These are phyloP conservation scores for Rhinolophus ferrumequinum DNA, from an alignment of 2,113 vertebrate species.

Conservation along the genomic window DNA sequence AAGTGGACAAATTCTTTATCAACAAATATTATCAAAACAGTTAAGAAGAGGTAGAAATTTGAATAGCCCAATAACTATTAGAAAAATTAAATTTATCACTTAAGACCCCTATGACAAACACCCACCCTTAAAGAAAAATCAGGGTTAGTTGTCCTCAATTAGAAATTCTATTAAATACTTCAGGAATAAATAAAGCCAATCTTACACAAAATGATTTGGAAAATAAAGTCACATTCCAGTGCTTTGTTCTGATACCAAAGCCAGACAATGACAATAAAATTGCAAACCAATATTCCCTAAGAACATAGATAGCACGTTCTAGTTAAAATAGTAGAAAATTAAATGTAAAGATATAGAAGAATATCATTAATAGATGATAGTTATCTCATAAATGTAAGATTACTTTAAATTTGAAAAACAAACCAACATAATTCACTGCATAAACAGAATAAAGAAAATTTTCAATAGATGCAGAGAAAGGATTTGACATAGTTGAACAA, in stretches of 20 bases:
- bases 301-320: not conserved
- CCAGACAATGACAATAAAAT: not conserved
- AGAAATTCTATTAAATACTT: not conserved
- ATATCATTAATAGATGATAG: not conserved
- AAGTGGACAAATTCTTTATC: not conserved
- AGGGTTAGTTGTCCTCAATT: not conserved
- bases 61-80: not conserved
- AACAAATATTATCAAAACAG: not conserved
- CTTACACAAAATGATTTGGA: not conserved
- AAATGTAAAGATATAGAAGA: not conserved
- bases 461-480: not conserved
- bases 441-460: not conserved
- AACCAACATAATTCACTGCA: not conserved
- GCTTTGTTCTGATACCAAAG: not conserved
- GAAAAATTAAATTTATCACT: not conserved
- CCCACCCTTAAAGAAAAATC: not conserved
- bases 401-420: constrained; percentile 20
- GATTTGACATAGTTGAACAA: not conserved
- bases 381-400: not conserved
- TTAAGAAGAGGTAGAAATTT: not conserved
- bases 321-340: not conserved
- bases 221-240: not conserved
- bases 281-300: not conserved
- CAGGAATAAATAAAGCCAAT: not conserved
- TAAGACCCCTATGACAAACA: not conserved